phyloP scores from a whole-genome alignment of 2,797 vertebrate species.

The Muraenolepis orangiensis region DNA sequence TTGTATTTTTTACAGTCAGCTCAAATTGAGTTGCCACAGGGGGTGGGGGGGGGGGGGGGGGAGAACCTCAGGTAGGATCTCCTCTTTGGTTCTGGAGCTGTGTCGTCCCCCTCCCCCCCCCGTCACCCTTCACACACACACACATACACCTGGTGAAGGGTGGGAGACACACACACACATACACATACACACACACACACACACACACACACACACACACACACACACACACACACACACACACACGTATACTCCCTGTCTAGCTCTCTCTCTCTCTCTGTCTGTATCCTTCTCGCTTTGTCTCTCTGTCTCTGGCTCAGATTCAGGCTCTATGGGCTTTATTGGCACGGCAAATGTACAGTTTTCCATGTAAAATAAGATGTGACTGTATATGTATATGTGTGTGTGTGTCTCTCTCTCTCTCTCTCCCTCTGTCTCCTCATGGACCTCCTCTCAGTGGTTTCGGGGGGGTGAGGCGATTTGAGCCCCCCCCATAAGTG shows the following conservation, averaged over 20 bases:
- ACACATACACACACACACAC: too few species aligned
- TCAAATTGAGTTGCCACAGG: slow-evolving; percentile 55
- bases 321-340: slow-evolving; percentile 44
- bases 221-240: too few species aligned
- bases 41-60: too few species aligned
- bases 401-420: neutral
- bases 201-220: too few species aligned
- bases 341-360: neutral
- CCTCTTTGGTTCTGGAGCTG: slow-evolving; percentile 44
- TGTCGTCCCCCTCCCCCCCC: slow-evolving; percentile 46
- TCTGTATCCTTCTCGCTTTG: slow-evolving; percentile 52
- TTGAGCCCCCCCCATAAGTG: slow-evolving; percentile 64
- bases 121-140: too few species aligned
- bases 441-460: neutral
- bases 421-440: neutral
- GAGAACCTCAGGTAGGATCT: slow-evolving; percentile 48
- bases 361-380: neutral
- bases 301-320: slow-evolving; percentile 58
- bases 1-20: slow-evolving; percentile 23
- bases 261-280: slow-evolving; percentile 37
- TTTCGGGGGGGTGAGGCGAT: slow-evolving; percentile 43
- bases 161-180: slow-evolving; percentile 20
- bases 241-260: too few species aligned
- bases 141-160: slow-evolving; percentile 45
- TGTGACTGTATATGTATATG: neutral